Evolutionary conservation across 2,797 vertebrate species (phyloP).

Genomic region (Alosa sapidissima): DNA sequence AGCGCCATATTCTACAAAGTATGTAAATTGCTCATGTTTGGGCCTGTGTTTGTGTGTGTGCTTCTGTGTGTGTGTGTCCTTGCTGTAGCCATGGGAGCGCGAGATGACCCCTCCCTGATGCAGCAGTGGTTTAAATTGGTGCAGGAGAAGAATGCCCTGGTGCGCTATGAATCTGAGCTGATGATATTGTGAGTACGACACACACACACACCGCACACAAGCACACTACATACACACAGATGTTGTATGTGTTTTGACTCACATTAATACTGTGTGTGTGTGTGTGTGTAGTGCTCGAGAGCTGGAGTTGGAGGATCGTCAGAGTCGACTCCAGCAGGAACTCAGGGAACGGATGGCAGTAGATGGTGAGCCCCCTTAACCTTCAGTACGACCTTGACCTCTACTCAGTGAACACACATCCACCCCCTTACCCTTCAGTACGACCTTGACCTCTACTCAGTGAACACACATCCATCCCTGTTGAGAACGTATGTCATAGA

Average conservation of each 20-base stretch:
- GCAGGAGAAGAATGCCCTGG: slow-evolving; percentile 91
- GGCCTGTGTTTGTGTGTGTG: not conserved
- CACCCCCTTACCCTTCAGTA: too few species aligned
- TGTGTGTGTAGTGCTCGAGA: slow-evolving; percentile 83
- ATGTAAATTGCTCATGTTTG: not conserved
- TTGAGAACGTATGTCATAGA: too few species aligned
- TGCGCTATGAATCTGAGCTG: slow-evolving; percentile 92
- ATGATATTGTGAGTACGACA: slow-evolving; percentile 90
- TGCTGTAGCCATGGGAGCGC: slow-evolving; percentile 84
- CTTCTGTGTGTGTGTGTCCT: not conserved
- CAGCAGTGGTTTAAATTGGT: slow-evolving; percentile 96
- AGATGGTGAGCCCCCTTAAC: slow-evolving; percentile 75
- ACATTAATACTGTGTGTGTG: slow-evolving; percentile 1
- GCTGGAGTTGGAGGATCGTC: slow-evolving; percentile 92
- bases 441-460: too few species aligned
- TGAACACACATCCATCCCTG: too few species aligned
- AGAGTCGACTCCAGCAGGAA: slow-evolving; percentile 93
- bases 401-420: too few species aligned
- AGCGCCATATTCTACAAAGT: not conserved
- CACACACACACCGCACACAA: not conserved
- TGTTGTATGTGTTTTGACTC: not conserved
- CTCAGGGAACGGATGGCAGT: slow-evolving; percentile 93
- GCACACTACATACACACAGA: not conserved
- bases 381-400: not conserved
- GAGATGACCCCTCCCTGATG: slow-evolving; percentile 91